These are phyloP conservation scores for Orussus abietinus DNA, from an alignment of 1,140 invertebrate genomes.

Conservation along the genomic window DNA sequence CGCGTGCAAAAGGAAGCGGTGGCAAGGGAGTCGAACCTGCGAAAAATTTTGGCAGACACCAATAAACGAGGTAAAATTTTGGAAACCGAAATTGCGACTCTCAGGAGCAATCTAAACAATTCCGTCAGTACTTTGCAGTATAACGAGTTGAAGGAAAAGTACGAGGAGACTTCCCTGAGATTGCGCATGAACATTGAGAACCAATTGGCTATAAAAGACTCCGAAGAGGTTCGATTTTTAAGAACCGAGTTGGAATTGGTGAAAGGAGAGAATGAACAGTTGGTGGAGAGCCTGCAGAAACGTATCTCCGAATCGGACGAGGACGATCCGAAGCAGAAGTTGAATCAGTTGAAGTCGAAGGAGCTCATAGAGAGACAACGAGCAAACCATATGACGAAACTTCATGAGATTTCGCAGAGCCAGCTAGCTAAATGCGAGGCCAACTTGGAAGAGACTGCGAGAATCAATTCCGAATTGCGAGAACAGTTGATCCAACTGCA, in stretches of 20 bases:
- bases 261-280: constrained; percentile 34
- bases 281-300: constrained; percentile 18
- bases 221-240: constrained; percentile 18
- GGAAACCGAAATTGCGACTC: constrained; percentile 26
- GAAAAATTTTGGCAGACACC: constrained; percentile 33
- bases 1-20: constrained; percentile 34
- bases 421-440: constrained; percentile 46
- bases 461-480: constrained; percentile 41
- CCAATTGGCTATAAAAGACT: constrained; percentile 19
- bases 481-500: constrained; percentile 45
- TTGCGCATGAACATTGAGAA: constrained; percentile 36
- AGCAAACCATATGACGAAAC: constrained; percentile 29
- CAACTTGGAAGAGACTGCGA: constrained; percentile 31
- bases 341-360: constrained; percentile 26
- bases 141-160: constrained; percentile 38
- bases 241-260: constrained; percentile 27
- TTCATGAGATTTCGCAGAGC: constrained; percentile 47
- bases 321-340: constrained; percentile 5
- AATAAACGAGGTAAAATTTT: constrained; percentile 34
- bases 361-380: constrained; percentile 43
- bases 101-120: constrained; percentile 36
- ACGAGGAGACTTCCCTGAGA: constrained; percentile 40
- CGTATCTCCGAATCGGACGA: background rate
- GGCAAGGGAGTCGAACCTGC: constrained; percentile 30
- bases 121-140: constrained; percentile 31